These are phyloP conservation scores for Myanophis thanlyinensis DNA, from an alignment of 2,113 vertebrate genomes.

Conservation along the genomic window DNA sequence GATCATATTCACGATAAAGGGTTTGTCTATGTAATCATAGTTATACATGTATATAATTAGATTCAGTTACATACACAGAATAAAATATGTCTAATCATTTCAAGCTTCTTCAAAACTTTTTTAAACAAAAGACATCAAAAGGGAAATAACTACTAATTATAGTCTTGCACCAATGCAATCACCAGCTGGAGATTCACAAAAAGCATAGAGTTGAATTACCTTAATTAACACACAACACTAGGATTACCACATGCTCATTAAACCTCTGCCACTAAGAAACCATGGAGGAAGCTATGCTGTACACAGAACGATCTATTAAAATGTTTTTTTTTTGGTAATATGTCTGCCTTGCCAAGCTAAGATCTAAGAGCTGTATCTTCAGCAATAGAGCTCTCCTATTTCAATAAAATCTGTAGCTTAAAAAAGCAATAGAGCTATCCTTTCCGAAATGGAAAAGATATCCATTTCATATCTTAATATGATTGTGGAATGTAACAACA, in stretches of 20 bases:
- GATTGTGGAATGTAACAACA: background rate
- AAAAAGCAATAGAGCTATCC: background rate
- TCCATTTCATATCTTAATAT: background rate
- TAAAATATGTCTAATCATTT: constrained; percentile 63
- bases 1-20: constrained; percentile 52
- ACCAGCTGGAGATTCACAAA: constrained; percentile 74
- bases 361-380: background rate
- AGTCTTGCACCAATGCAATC: constrained; percentile 67
- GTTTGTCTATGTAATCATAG: constrained; percentile 69
- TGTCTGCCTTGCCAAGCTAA: constrained; percentile 5
- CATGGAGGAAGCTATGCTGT: constrained; percentile 48
- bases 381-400: background rate
- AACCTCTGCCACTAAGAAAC: constrained; percentile 61
- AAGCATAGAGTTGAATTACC: constrained; percentile 70
- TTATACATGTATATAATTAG: constrained; percentile 71
- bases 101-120: constrained; percentile 51
- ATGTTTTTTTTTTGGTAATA: constrained; percentile 28
- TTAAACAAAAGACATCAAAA: constrained; percentile 40
- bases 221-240: constrained; percentile 76
- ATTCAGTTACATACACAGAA: constrained; percentile 59
- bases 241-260: constrained; percentile 66
- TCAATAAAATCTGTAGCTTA: background rate
- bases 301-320: constrained; percentile 52
- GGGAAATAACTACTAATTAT: constrained; percentile 74
- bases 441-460: background rate